Percentiles rank a stretch among this genome's conserved stretches.
These are phyloP conservation scores for Gnathonemus longibarbis DNA, from an alignment of 2,113 vertebrate genomes.

Conservation along the genomic window DNA sequence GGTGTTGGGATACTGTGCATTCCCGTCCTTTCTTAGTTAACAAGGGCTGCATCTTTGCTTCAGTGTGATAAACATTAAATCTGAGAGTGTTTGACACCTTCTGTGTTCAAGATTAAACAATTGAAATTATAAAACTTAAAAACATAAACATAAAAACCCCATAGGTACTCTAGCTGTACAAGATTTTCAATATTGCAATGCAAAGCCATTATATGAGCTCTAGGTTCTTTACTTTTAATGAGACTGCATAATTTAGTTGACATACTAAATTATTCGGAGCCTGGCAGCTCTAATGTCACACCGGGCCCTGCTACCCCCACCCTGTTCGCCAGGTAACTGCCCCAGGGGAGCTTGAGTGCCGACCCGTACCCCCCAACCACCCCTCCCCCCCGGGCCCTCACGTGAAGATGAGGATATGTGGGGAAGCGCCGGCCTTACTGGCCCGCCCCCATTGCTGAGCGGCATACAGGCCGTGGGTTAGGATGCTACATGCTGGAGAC, in stretches of 20 bases:
- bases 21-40: neutral
- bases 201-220: neutral
- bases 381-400: neutral
- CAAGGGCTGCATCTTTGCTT: neutral
- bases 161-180: neutral
- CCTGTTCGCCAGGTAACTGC: neutral
- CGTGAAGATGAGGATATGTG: neutral
- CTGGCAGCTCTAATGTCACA: neutral
- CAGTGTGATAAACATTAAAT: neutral
- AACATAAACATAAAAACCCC: neutral
- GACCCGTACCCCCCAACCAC: too few species aligned
- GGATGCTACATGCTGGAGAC: neutral
- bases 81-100: neutral
- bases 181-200: neutral
- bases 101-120: neutral
- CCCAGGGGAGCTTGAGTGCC: neutral
- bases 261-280: neutral
- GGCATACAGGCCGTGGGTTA: neutral
- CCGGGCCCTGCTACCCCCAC: neutral
- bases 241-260: neutral
- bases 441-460: neutral
- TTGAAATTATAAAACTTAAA: neutral
- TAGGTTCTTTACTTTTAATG: neutral
- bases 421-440: neutral
- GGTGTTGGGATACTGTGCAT: neutral